Percentiles rank a stretch among this genome's conserved stretches.
These are phyloP conservation scores for Pangasianodon hypophthalmus DNA, from an alignment of 2,113 vertebrate genomes.

Conservation along the genomic window DNA sequence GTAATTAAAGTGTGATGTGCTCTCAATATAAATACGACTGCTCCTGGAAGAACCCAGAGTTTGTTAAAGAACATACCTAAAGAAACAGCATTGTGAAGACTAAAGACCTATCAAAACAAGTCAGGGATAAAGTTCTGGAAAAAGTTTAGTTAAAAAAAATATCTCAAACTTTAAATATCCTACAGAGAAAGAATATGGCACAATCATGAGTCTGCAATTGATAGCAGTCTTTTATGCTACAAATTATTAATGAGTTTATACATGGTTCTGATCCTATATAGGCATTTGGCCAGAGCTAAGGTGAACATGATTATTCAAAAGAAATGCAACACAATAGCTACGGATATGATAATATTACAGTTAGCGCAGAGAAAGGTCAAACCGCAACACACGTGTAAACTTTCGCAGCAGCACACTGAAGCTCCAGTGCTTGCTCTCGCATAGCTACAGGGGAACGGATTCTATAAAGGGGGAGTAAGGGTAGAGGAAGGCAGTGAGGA, in stretches of 20 bases:
- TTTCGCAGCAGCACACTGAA: conserved; percentile 64
- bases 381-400: conserved; percentile 68
- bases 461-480: conserved; percentile 55
- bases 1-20: not conserved
- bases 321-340: conserved; percentile 64
- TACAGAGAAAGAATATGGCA: not conserved
- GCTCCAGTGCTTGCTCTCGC: conserved; percentile 65
- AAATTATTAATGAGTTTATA: not conserved
- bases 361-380: conserved; percentile 76
- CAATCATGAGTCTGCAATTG: too few relatives aligned
- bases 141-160: not conserved
- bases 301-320: conserved; percentile 56
- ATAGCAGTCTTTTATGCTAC: not conserved
- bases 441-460: conserved; percentile 61
- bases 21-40: not conserved
- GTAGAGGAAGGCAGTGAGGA: conserved; percentile 49
- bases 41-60: not conserved
- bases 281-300: conserved; percentile 48
- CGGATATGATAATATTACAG: conserved; percentile 78
- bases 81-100: not conserved
- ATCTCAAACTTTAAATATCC: not conserved
- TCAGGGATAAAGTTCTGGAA: not conserved
- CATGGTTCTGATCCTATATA: not conserved
- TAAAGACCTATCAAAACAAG: not conserved
- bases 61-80: not conserved